Evolutionary conservation across 92 coral and sea anemone species (phyloP), one percentile per base, ranked within the genome.

Genomic region (Isaurus tuberculatus): DNA sequence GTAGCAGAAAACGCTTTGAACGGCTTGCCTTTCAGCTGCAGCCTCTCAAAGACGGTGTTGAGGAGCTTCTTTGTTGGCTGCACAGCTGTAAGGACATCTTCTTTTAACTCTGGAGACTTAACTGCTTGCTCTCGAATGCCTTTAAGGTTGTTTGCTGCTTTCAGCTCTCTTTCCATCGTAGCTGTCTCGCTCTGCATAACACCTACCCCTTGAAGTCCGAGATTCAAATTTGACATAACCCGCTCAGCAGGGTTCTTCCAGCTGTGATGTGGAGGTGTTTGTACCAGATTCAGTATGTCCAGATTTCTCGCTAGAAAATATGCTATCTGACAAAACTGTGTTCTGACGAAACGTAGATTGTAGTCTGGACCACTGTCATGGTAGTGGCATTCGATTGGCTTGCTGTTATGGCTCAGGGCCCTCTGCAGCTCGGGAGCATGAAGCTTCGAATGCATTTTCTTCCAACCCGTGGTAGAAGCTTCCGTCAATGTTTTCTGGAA

Each of bases 301-400:
- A 86, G 73, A 40, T 86, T 67, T 51, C 75, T 26, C 36, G 60
- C 81, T 46, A 81, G 37, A 64, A 87, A 87, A 26, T 81, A 81
- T 23, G 89, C 91, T 53, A 84, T 79, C 60, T 75, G 84, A 10
- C 72, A 27, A 3, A 88, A 72, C 71, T 89, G 81, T 0, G 68
- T 72, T 28, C 75, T 27, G 26, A 46, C 53, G 74, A 72, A 81
- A 7, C 83, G 81, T 15, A 66, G 65, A 68, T 70, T 30, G 92
- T 86, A 88, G 60, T 81, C 90, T 8, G 92, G 88, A 51, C 92
- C 89, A 20, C 92, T 85, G 40, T 81, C 87, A 25, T 75, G 83
- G 49, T 86, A 81, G 86, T 71, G 83, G 71, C 83, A 65, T 60
- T 72, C 86, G 13, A 89, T 70, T 20, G 90, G 83, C 31, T 79